Base-by-base conservation (phyloP, 2,888 invertebrate species). In the Parnassius mnemosyne region DNA sequence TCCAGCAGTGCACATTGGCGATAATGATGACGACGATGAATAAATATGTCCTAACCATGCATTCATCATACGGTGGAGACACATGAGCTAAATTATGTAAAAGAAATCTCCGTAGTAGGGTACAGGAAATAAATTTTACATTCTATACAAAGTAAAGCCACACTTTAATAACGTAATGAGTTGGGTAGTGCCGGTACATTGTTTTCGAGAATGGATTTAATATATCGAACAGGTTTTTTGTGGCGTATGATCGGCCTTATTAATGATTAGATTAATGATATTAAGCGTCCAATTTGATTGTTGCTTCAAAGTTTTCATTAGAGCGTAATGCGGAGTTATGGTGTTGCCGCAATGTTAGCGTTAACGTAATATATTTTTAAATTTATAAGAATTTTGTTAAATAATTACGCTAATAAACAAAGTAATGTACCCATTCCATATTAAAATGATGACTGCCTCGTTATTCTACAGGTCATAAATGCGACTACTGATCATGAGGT, bases 261-360 rank as follows among this genome's bases (percentile, higher is more conserved):
- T 85, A 81, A 72, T 77, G 78, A 81, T 80, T 75, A 81, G 82
- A 85, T 87, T 85, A 81, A 87, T 85, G 82, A 84, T 81, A 79
- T 78, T 69, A 77, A 74, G 68, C 70, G 71, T 73, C 67, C 69
- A 70, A 77, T 75, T 72, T 74, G 71, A 67, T 72, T 62, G 66
- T 60, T 66, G 68, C 69, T 70, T 72, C 72, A 69, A 71, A 68
- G 69, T 70, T 70, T 70, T 72, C 72, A 74, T 71, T 73, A 69
- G 68, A 68, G 65, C 69, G 67, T 69, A 65, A 64, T 68, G 61
- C 41, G 56, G 60, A 63, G 65, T 73, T 72, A 74, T 71, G 69
- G 71, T 67, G 66, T 68, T 64, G 67, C 66, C 72, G 66, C 58
- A 58, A 65, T 63, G 61, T 63, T 63, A 62, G 61, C 61, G 62